Evolutionary conservation across 2,888 invertebrate species (phyloP), one percentile per base, ranked within the genome.

Genomic region (Lithophane socia): DNA sequence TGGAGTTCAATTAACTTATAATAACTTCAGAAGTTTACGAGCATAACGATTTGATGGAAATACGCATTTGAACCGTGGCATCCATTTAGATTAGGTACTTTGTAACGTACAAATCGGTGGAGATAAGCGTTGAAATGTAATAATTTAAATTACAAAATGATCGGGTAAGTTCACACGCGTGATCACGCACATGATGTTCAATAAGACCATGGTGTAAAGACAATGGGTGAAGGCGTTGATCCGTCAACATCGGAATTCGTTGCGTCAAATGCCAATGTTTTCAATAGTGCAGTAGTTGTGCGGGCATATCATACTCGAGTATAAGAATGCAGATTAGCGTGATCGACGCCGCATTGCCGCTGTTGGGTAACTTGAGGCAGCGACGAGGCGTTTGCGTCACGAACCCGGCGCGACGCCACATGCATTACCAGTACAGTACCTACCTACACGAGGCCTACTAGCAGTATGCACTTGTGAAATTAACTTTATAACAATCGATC

Each of bases 261-360:
- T 78, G 81, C 72, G 67, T 80, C 79, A 77, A 84, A 84, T 73
- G 78, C 61, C 74, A 68, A 68, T 74, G 75, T 71, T 65, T 74
- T 79, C 67, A 80, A 78, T 81, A 74, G 63, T 74, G 77, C 80
- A 79, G 65, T 72, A 24, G 65, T 73, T 72, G 67, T n/a, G 73
- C 65, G 72, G 63, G 64, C 73, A 64, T 74, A 71, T 82, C 69
- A 65, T 75, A 71, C 54, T 71, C 66, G 72, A 80, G 73, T 77
- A 86, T 83, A 89, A 91, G 90, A 92, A 94, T 93, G 92, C 90
- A 93, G 93, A 93, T 93, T 93, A 91, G 94, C 93, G 92, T 93
- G 93, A 92, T 92, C 89, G 88, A 88, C 90, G 89, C 92, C 93
- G 94, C 94, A 95, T 91, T 94, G 95, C 94, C 88, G 94, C 87